These are phyloP conservation scores for Nymphalis io DNA, from an alignment of 1,140 invertebrate genomes.

Conservation along the genomic window DNA sequence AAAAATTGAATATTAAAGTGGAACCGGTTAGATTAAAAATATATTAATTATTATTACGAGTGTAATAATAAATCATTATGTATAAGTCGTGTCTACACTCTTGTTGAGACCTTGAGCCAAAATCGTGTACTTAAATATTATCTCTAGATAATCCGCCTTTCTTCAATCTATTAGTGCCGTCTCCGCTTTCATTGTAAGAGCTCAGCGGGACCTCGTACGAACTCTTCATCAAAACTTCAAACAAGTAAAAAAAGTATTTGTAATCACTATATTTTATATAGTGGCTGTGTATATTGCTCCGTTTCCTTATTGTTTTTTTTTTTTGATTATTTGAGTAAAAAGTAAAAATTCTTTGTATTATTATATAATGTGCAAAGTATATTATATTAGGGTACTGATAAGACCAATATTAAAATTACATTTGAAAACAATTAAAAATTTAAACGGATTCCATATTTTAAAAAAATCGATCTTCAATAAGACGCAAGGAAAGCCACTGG, in stretches of 20 bases:
- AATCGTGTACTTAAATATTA: slow-evolving; percentile 2
- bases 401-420: too few relatives aligned
- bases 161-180: slow-evolving; percentile 2
- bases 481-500: neutral
- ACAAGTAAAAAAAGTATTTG: too few relatives aligned
- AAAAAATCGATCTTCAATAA: neutral
- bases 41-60: too few relatives aligned
- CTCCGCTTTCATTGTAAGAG: neutral
- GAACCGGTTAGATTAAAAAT: too few relatives aligned
- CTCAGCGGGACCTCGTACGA: neutral
- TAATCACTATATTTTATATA: too few relatives aligned
- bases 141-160: slow-evolving; percentile 6
- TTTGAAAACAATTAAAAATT: neutral
- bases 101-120: slow-evolving; percentile 6
- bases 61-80: slow-evolving; percentile 1
- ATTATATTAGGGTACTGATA: too few relatives aligned
- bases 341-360: too few relatives aligned
- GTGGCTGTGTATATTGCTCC: too few relatives aligned
- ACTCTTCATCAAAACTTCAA: neutral
- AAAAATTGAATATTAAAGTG: too few relatives aligned
- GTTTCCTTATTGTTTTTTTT: too few relatives aligned
- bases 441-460: neutral
- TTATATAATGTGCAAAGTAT: too few relatives aligned
- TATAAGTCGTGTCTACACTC: neutral
- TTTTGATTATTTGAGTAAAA: too few relatives aligned